Evolutionary conservation across 2,797 vertebrate genomes (phyloP).

Genomic region (Menidia menidia): DNA sequence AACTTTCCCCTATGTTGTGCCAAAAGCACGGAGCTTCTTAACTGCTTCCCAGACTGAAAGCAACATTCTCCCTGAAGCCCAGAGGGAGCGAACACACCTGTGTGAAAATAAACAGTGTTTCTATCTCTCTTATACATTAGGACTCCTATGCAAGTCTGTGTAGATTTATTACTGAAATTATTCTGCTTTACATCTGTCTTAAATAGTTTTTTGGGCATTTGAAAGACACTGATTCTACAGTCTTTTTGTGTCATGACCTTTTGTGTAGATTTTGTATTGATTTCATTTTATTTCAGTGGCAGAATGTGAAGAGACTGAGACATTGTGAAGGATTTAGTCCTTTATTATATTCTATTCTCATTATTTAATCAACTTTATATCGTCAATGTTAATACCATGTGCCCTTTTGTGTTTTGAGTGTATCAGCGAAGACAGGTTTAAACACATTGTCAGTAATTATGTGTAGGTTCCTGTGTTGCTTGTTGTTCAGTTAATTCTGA

Average conservation of each 20-base stretch:
- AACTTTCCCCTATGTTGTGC: constrained; percentile 73
- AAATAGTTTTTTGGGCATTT: too few relatives aligned
- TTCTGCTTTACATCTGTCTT: too few relatives aligned
- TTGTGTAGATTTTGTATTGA: too few relatives aligned
- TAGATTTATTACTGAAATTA: neutral
- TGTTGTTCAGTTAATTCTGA: constrained; percentile 15
- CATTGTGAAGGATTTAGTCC: neutral
- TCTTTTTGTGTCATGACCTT: neutral
- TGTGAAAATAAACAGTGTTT: constrained; percentile 22
- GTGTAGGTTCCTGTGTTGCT: neutral
- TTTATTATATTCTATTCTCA: too few relatives aligned
- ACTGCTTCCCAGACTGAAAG: constrained; percentile 64
- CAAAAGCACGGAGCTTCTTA: constrained; percentile 69
- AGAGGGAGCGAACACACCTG: constrained; percentile 38
- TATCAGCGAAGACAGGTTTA: neutral
- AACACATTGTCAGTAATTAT: neutral
- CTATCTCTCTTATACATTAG: neutral
- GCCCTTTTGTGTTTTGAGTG: neutral
- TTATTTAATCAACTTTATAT: neutral
- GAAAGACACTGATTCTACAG: neutral
- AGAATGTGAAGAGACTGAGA: neutral
- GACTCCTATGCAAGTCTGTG: constrained; percentile 1
- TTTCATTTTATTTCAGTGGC: too few relatives aligned
- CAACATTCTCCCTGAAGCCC: constrained; percentile 7
- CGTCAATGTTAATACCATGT: neutral